A percentile compares a stretch with the other conserved stretches of the same genome.
phyloP scores from a whole-genome alignment of 2,113 vertebrate genomes.

The Austrofundulus limnaeus region DNA sequence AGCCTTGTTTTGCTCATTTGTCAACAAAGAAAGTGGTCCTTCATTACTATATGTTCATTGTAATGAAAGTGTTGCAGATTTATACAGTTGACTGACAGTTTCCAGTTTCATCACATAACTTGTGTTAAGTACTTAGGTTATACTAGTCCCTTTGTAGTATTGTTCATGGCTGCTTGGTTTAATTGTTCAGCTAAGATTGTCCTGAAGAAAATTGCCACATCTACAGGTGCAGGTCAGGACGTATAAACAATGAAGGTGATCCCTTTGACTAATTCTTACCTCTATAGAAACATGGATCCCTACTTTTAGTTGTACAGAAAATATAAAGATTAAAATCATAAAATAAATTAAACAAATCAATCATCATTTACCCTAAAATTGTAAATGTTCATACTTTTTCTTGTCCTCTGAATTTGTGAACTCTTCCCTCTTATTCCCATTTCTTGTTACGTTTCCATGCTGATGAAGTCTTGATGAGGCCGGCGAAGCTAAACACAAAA shows the following conservation, averaged over 20 bases:
- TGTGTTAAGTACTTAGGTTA: slow-evolving; percentile 10
- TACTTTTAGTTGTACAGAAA: slow-evolving; percentile 52
- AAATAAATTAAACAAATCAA: slow-evolving; percentile 49
- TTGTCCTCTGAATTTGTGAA: slow-evolving; percentile 34
- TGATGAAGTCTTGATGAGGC: slow-evolving; percentile 37
- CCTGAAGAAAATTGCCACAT: slow-evolving; percentile 38
- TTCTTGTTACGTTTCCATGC: slow-evolving; percentile 37
- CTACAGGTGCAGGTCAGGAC: slow-evolving; percentile 34
- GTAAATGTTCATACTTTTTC: slow-evolving; percentile 32
- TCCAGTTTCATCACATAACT: slow-evolving; percentile 50
- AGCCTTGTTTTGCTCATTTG: slow-evolving; percentile 45
- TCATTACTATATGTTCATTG: slow-evolving; percentile 26
- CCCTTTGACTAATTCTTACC: slow-evolving; percentile 6
- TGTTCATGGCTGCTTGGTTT: slow-evolving; percentile 35
- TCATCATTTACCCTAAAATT: slow-evolving; percentile 52
- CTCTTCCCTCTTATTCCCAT: slow-evolving; percentile 45
- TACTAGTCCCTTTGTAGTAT: slow-evolving; percentile 28
- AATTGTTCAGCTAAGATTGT: slow-evolving; percentile 36
- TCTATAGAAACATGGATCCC: not conserved
- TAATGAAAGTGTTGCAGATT: slow-evolving; percentile 29
- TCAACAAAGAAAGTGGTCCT: slow-evolving; percentile 38
- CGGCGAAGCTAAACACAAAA: slow-evolving; percentile 22
- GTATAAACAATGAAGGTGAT: slow-evolving; percentile 26
- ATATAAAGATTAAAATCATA: not conserved
- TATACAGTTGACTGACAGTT: slow-evolving; percentile 30